These are phyloP conservation scores for Oncorhynchus clarkii DNA, from an alignment of 2,113 vertebrate species.

Conservation along the genomic window DNA sequence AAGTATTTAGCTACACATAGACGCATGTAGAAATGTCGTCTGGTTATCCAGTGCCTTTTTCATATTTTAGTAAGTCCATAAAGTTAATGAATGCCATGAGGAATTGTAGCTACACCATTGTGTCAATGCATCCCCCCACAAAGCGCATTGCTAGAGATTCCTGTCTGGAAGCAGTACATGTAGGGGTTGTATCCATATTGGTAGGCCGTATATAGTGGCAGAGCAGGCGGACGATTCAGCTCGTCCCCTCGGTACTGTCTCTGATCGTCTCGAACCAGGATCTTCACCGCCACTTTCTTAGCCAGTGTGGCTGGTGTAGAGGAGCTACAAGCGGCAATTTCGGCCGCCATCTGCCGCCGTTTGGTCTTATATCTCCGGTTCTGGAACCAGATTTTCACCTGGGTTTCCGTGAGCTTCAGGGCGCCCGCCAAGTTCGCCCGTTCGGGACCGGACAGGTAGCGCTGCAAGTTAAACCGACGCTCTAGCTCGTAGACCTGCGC, in stretches of 20 bases:
- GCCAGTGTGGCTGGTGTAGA: constrained; percentile 39
- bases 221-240: constrained; percentile 38
- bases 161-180: constrained; percentile 68
- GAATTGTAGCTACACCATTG: background rate
- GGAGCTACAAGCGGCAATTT: constrained; percentile 36
- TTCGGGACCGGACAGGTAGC: constrained; percentile 77
- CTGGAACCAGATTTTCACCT: constrained; percentile 84
- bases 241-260: constrained; percentile 59
- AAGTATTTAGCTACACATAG: no score
- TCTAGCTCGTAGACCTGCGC: constrained; percentile 78
- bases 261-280: constrained; percentile 72
- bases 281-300: constrained; percentile 74
- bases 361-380: constrained; percentile 83
- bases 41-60: no score
- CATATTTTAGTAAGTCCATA: no score
- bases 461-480: constrained; percentile 73
- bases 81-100: background rate
- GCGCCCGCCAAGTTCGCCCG: constrained; percentile 71
- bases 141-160: constrained; percentile 45
- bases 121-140: constrained; percentile 53
- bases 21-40: no score
- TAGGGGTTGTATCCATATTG: constrained; percentile 64
- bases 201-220: constrained; percentile 65
- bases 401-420: constrained; percentile 79
- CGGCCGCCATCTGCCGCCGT: constrained; percentile 66